Evolutionary conservation across 2,797 vertebrate species (phyloP), one percentile per base, ranked within the genome.

Genomic region (Poecilia wingei): DNA sequence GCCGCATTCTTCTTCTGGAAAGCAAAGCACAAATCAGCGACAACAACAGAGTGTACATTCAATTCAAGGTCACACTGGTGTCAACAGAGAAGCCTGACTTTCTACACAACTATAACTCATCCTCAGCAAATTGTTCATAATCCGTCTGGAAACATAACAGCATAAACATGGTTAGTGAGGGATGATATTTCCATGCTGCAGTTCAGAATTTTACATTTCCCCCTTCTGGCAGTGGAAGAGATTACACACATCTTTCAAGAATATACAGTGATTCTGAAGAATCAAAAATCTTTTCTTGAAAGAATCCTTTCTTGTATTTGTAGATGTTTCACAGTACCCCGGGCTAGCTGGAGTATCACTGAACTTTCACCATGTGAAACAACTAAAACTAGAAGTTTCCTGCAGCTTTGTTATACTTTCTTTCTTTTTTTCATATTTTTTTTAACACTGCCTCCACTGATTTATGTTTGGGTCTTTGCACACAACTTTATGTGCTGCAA

Each of bases 21-120:
- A 78, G 72, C 20, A 74, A 77, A 78, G 64, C 57, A 46, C 46
- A 28, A 36, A 72, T 78, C 53, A 79, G 47, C 79, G 77, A 36
- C 51, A 76, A 46, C 71, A 76, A 51, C 71, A 71, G 39, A 74
- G 9, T 74, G 43, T 51, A 18, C 75, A 74, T 75, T 79, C 12
- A 76, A 61, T 70, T 82, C 87, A 93, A 91, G 89, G 86, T 80
- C 82, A 82, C 46, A 43, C 59, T 46, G 25, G 59, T 12, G 71
- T 72, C n/a, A 82, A 74, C 84, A 74, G 79, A 80, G 82, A 82
- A 47, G 20, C 20, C 18, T 36, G 61, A 77, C 75, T 46, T 75
- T 68, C 71, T 43, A 81, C 61, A 76, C 68, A 74, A 1, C 59
- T 72, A 53, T 22, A 78, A 73, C 70, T 69, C 70, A 78, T 69